Conservation (phyloP, 2,888 invertebrate genomes). For the Cheilosia soror region DNA sequence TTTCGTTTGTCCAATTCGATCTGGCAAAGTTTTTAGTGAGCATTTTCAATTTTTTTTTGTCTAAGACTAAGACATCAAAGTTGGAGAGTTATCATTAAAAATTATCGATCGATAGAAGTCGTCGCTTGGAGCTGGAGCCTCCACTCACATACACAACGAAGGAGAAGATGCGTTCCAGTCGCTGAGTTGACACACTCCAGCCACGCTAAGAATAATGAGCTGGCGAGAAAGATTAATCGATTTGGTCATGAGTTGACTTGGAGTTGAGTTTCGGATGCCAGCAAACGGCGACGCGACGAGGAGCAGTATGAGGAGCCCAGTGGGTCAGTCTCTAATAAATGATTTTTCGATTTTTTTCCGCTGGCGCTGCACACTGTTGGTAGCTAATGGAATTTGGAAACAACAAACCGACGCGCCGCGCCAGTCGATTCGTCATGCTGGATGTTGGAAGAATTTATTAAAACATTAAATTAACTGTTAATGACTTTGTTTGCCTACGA, state of each 20-base stretch:
- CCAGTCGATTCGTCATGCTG: slow-evolving; percentile 62
- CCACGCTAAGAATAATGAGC: slow-evolving; percentile 73
- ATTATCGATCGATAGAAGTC: slow-evolving; percentile 72
- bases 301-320: slow-evolving; percentile 13
- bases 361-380: slow-evolving; percentile 31
- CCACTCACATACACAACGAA: slow-evolving; percentile 1
- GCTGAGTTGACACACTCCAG: slow-evolving; percentile 75
- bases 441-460: slow-evolving; percentile 65
- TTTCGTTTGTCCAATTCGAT: slow-evolving; percentile 25
- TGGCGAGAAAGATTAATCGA: slow-evolving; percentile 74
- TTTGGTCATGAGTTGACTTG: slow-evolving; percentile 73
- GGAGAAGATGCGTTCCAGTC: slow-evolving; percentile 67
- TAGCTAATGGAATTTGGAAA: slow-evolving; percentile 67
- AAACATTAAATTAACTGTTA: slow-evolving; percentile 74
- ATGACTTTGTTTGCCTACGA: slow-evolving; percentile 69
- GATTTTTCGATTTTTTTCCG: slow-evolving; percentile 52
- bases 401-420: slow-evolving; percentile 28
- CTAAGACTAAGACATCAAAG: slow-evolving; percentile 74
- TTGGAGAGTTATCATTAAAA: slow-evolving; percentile 72
- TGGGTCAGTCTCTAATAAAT: slow-evolving; percentile 74
- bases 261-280: slow-evolving; percentile 64
- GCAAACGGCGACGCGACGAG: slow-evolving; percentile 8
- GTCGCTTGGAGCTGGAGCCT: slow-evolving; percentile 29
- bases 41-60: slow-evolving; percentile 38
- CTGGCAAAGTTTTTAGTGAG: slow-evolving; percentile 42